Conservation (phyloP, 1,140 invertebrate genomes). For the Amyelois transitella region DNA sequence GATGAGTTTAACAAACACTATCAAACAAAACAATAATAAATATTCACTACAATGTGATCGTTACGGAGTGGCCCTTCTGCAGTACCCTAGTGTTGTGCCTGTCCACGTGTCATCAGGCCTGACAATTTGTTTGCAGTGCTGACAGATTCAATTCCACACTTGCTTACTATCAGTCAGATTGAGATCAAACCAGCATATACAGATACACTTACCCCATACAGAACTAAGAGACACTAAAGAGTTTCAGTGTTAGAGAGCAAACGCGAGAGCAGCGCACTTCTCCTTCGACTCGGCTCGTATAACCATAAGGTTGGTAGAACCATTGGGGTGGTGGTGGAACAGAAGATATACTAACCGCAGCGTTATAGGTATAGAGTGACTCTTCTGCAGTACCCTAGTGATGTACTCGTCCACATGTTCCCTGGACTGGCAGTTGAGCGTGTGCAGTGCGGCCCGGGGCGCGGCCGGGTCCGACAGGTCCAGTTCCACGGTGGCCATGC, state of each 20-base stretch:
- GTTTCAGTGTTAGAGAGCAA: too few relatives aligned
- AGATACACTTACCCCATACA: too few relatives aligned
- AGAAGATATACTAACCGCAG: constrained; percentile 61
- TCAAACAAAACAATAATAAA: too few relatives aligned
- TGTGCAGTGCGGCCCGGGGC: constrained; percentile 77
- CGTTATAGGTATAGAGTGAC: constrained; percentile 93
- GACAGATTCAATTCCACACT: constrained; percentile 92
- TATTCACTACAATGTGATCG: constrained; percentile 81
- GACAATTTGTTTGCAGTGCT: constrained; percentile 71
- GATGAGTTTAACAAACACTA: too few relatives aligned
- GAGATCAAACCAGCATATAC: too few relatives aligned
- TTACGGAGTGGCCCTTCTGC: constrained; percentile 93
- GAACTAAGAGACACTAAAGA: too few relatives aligned
- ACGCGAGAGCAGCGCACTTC: too few relatives aligned
- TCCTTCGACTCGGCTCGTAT: too few relatives aligned
- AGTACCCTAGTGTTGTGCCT: constrained; percentile 90
- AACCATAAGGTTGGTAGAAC: too few relatives aligned
- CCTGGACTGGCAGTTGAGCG: constrained; percentile 57
- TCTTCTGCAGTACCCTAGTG: constrained; percentile 91
- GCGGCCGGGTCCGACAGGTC: constrained; percentile 87
- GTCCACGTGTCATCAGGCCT: constrained; percentile 76
- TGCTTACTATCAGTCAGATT: too few relatives aligned
- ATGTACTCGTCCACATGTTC: constrained; percentile 84
- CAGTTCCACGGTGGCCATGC: constrained; percentile 93
- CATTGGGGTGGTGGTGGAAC: not conserved